Percentiles rank a stretch among this genome's conserved stretches.
Evolutionary conservation across 2,113 vertebrate species (phyloP).

Genomic region (Podarcis muralis): DNA sequence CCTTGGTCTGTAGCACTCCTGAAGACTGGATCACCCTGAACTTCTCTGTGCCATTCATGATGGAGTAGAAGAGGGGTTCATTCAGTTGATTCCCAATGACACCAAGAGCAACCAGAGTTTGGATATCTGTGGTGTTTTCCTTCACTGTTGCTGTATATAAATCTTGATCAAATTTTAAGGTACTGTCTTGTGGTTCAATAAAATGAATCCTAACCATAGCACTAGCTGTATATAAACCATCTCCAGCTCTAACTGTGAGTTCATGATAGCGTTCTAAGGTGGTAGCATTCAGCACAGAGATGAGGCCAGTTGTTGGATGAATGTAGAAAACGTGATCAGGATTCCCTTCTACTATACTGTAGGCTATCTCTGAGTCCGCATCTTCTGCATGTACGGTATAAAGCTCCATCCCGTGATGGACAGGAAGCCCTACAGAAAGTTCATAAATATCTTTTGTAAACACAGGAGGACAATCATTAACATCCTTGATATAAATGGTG

Average conservation of each 20-base stretch:
- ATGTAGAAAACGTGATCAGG: slow-evolving; percentile 80
- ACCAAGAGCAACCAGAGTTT: slow-evolving; percentile 80
- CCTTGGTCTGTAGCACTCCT: slow-evolving; percentile 88
- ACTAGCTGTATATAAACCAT: slow-evolving; percentile 85
- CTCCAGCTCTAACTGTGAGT: slow-evolving; percentile 83
- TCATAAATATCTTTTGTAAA: slow-evolving; percentile 81
- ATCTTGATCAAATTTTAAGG: slow-evolving; percentile 81
- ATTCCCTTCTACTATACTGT: slow-evolving; percentile 85
- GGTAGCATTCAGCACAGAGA: slow-evolving; percentile 80
- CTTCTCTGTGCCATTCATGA: slow-evolving; percentile 83
- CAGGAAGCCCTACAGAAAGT: slow-evolving; percentile 76
- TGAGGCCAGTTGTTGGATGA: slow-evolving; percentile 79
- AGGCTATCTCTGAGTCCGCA: slow-evolving; percentile 87
- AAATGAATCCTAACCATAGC: slow-evolving; percentile 82
- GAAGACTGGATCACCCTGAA: slow-evolving; percentile 85
- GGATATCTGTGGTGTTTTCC: slow-evolving; percentile 81
- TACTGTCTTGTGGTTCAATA: slow-evolving; percentile 70
- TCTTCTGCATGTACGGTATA: slow-evolving; percentile 83
- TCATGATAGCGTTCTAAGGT: slow-evolving; percentile 74
- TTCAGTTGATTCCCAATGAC: slow-evolving; percentile 84
- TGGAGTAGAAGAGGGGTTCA: slow-evolving; percentile 85
- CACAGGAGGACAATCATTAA: slow-evolving; percentile 90
- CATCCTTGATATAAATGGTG: slow-evolving; percentile 81
- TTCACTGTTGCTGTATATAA: slow-evolving; percentile 76
- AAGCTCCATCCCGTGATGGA: slow-evolving; percentile 83